phyloP scores from a whole-genome alignment of 1,140 invertebrate genomes.

The Ooceraea biroi region DNA sequence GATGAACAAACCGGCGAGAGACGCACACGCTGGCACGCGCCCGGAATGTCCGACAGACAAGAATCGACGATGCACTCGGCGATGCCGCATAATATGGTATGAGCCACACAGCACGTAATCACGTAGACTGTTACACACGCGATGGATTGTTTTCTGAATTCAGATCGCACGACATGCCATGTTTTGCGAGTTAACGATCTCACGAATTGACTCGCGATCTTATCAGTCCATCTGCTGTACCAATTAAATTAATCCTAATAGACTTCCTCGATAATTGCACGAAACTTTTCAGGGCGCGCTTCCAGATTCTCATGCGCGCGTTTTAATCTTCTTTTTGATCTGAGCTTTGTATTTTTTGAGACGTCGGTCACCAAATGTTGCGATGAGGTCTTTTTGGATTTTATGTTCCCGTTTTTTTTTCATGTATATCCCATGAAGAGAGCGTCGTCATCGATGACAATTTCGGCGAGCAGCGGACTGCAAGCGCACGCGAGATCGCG shows the following conservation, averaged over 20 bases:
- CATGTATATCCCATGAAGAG: neutral
- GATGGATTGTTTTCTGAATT: conserved; percentile 21
- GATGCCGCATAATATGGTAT: conserved; percentile 7
- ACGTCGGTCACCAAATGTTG: neutral
- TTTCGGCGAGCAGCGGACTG: conserved; percentile 39
- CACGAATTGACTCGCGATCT: neutral
- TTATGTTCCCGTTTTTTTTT: too few species aligned
- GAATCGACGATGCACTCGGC: neutral
- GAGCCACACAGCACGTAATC: conserved; percentile 14
- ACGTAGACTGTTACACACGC: conserved; percentile 4
- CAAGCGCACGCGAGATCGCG: conserved; percentile 55
- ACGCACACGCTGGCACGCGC: neutral
- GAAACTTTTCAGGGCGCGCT: neutral
- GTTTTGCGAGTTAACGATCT: conserved; percentile 23
- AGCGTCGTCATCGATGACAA: neutral
- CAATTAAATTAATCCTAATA: neutral
- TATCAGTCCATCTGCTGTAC: neutral
- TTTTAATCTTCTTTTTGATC: conserved; percentile 18
- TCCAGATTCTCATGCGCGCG: neutral
- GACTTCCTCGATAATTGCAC: neutral
- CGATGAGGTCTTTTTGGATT: too few species aligned
- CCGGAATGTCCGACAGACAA: neutral
- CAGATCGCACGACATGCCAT: conserved; percentile 19
- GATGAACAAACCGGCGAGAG: neutral
- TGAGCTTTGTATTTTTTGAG: neutral